Conservation (phyloP, 1,140 invertebrate species). For the Choristoneura fumiferana region DNA sequence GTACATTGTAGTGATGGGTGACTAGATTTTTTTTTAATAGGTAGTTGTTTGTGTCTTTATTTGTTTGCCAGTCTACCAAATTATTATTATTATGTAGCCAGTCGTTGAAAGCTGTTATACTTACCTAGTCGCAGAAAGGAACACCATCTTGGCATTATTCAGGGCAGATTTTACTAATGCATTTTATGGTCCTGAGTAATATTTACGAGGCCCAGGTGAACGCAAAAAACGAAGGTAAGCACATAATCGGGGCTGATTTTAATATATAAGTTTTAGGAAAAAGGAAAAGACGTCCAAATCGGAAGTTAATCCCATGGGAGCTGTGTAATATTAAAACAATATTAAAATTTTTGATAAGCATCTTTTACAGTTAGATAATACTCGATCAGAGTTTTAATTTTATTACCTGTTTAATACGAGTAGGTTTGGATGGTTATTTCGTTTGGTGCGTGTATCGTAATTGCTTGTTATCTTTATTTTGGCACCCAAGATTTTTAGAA, state of each 20-base stretch:
- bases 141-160: slow-evolving; percentile 48
- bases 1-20: too few relatives aligned
- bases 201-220: slow-evolving; percentile 62
- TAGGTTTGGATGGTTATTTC: slow-evolving; percentile 7
- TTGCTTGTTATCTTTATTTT: slow-evolving; percentile 74
- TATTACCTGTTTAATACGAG: too few relatives aligned
- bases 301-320: neutral
- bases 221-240: slow-evolving; percentile 42
- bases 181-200: slow-evolving; percentile 58
- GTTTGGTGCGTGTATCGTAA: slow-evolving; percentile 42
- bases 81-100: too few relatives aligned
- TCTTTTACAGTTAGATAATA: too few relatives aligned
- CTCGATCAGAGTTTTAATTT: too few relatives aligned
- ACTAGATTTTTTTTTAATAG: too few relatives aligned
- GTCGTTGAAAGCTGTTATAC: slow-evolving; percentile 19
- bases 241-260: slow-evolving; percentile 41
- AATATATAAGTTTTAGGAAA: slow-evolving; percentile 29
- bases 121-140: slow-evolving; percentile 35
- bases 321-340: neutral
- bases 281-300: neutral
- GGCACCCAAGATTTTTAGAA: slow-evolving; percentile 65
- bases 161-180: slow-evolving; percentile 65
- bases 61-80: too few relatives aligned
- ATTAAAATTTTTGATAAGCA: neutral
- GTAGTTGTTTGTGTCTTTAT: too few relatives aligned